These are phyloP conservation scores for Clusia tigrina DNA, from an alignment of 2,888 invertebrate genomes.

Conservation along the genomic window DNA sequence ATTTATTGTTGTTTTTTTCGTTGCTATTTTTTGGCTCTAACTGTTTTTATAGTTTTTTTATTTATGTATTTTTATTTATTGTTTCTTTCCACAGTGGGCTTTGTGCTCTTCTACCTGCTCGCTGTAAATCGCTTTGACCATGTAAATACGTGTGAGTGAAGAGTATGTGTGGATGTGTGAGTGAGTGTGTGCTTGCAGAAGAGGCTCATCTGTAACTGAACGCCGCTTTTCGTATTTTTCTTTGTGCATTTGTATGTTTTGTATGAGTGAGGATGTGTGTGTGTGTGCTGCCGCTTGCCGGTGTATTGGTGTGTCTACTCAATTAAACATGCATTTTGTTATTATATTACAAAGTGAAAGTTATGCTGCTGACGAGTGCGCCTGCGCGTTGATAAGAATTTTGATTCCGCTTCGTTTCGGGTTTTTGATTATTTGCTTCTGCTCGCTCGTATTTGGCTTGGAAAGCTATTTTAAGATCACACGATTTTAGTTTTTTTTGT, in stretches of 20 bases:
- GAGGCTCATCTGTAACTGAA: too few species aligned
- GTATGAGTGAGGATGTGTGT: background rate
- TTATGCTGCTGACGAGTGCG: slow-evolving; percentile 10
- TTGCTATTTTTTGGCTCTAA: background rate
- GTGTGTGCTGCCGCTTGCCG: slow-evolving; percentile 3
- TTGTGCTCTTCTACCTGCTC: background rate
- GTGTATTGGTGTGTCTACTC: background rate
- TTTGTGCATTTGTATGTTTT: slow-evolving; percentile 7
- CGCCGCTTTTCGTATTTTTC: background rate
- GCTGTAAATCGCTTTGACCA: background rate
- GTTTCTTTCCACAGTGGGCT: background rate
- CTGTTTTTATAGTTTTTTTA: background rate
- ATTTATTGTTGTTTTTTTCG: background rate
- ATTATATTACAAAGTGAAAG: slow-evolving; percentile 11
- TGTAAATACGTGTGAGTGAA: background rate
- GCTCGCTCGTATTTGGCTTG: background rate
- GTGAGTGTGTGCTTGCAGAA: too few species aligned
- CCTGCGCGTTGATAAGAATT: slow-evolving; percentile 5
- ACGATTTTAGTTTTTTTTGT: background rate
- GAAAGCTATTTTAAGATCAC: too few species aligned
- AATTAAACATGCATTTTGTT: slow-evolving; percentile 6
- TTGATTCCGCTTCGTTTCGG: slow-evolving; percentile 8
- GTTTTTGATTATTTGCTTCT: background rate
- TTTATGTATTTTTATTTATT: background rate
- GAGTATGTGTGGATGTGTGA: too few species aligned